Evolutionary conservation across 2,888 invertebrate genomes (phyloP), one percentile per base, ranked within the genome.

Genomic region (Mesoligia furuncula): DNA sequence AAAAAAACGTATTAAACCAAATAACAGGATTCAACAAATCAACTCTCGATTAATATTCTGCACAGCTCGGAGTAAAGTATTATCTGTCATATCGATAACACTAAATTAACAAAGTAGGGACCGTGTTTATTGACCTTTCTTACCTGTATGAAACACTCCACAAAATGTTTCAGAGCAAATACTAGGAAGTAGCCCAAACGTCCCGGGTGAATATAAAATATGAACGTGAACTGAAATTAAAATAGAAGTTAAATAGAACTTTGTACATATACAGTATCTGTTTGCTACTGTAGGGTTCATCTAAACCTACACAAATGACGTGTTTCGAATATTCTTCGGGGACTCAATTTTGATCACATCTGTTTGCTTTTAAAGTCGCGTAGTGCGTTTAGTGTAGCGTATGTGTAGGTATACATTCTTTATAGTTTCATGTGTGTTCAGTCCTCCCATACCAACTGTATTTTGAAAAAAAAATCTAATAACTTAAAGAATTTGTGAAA

Each of bases 301-400:
- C 62, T 83, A 72, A 83, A 45, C 51, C 67, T 59, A 65, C 68
- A 45, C 62, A 59, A 66, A 72, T 68, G 69, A 78, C 79, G 79
- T 81, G 84, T 84, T 62, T 68, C 17, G 68, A 79, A 83, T 81
- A 83, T 61, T 65, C 64, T 68, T 68, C 11, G 9, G 48, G 66
- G 62, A 68, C 27, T 72, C 57, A 45, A 79, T 65, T 57, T 68
- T 69, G 39, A 64, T 68, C 59, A 83, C 57, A 39, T 72, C 11
- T 78, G 24, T 68, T 78, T 68, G 71, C 72, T 72, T 64, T 65
- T 45, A 39, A 72, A 64, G 72, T 51, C 11, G 7, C 11, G 42
- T 42, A 42, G 42, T 9, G 42, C 9, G 42, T 42, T 42, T 9
- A 64, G 57, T 36, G 24, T 68, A 69, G 39, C n/a, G n/a, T 24